These are phyloP conservation scores for Brachynemurus nebulosus DNA, from an alignment of 2,888 invertebrate genomes.

Conservation along the genomic window DNA sequence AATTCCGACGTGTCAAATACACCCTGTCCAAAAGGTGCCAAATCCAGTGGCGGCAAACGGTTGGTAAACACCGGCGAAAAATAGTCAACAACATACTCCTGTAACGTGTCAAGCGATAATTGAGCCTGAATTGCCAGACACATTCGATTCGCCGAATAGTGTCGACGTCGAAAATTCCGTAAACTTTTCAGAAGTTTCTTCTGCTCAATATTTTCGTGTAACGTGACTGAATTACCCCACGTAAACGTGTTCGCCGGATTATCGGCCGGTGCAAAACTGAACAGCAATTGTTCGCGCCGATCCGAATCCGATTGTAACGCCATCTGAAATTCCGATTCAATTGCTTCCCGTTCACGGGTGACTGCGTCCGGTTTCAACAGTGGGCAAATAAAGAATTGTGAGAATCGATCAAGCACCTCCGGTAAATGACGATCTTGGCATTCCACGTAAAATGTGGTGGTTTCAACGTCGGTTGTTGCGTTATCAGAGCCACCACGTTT, in stretches of 20 bases:
- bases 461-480: constrained; percentile 76
- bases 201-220: constrained; percentile 52
- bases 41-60: constrained; percentile 45
- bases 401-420: constrained; percentile 70
- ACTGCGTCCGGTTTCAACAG: constrained; percentile 74
- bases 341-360: constrained; percentile 72
- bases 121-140: constrained; percentile 57
- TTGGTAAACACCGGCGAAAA: constrained; percentile 61
- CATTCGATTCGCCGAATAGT: constrained; percentile 83
- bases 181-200: constrained; percentile 52
- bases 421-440: constrained; percentile 65
- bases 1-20: constrained; percentile 49
- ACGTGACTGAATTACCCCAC: constrained; percentile 70
- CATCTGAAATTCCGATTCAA: constrained; percentile 83
- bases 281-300: constrained; percentile 63
- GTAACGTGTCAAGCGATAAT: constrained; percentile 46
- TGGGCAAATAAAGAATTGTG: constrained; percentile 77
- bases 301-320: constrained; percentile 58
- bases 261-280: constrained; percentile 46
- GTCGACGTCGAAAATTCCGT: constrained; percentile 57
- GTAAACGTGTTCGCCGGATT: constrained; percentile 70
- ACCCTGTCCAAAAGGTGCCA: constrained; percentile 35
- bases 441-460: constrained; percentile 81
- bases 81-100: constrained; percentile 45
- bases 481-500: constrained; percentile 78